These are phyloP conservation scores for Capricornis sumatraensis DNA, from an alignment of 2,113 vertebrate genomes.

Conservation along the genomic window DNA sequence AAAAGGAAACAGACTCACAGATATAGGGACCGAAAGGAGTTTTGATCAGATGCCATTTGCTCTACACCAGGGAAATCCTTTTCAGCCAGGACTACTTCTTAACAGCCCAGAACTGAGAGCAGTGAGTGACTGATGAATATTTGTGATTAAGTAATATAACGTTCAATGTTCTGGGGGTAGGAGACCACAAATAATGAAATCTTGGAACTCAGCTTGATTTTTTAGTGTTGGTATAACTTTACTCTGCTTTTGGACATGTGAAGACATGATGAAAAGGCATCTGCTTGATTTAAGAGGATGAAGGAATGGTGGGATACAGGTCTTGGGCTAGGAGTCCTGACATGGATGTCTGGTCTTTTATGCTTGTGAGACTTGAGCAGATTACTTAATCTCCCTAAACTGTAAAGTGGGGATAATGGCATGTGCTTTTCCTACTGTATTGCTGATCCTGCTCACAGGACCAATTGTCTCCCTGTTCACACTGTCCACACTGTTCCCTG, in stretches of 20 bases:
- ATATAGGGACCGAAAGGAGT: not conserved
- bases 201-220: not conserved
- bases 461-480: not conserved
- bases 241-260: not conserved
- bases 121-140: not conserved
- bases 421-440: not conserved
- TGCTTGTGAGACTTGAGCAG: not conserved
- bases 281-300: not conserved
- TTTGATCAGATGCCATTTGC: not conserved
- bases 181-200: not conserved
- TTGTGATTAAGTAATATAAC: not conserved
- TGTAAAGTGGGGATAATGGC: not conserved
- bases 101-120: not conserved
- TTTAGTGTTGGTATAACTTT: not conserved
- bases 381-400: not conserved
- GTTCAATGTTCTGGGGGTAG: not conserved
- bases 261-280: not conserved
- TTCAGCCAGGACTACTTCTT: not conserved
- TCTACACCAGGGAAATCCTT: not conserved
- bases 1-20: not conserved
- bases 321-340: not conserved
- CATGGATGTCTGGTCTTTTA: not conserved
- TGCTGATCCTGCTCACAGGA: not conserved
- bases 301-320: fast-evolving
- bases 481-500: fast-evolving